Evolutionary conservation across 2,797 vertebrate species (phyloP).

Genomic region (Paguma larvata): DNA sequence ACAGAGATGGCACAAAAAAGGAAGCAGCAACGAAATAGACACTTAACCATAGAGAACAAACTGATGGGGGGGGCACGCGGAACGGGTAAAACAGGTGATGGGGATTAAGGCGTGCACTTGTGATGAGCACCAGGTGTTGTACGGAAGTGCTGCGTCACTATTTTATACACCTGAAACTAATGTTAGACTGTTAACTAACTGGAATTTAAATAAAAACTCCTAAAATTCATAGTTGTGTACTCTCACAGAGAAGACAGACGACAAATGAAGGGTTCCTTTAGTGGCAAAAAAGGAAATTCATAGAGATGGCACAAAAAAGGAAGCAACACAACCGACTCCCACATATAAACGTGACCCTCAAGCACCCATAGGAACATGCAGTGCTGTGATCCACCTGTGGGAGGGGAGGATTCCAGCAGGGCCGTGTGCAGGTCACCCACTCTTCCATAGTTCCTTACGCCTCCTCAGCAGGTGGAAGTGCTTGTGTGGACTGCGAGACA

Average conservation of each 20-base stretch:
- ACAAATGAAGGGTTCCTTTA: not conserved
- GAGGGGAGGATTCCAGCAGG: too few relatives aligned
- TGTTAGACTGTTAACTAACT: too few relatives aligned
- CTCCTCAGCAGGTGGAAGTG: not conserved
- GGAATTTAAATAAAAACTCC: too few relatives aligned
- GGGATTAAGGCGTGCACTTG: too few relatives aligned
- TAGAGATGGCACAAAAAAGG: not conserved
- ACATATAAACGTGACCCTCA: not conserved
- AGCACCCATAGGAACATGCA: not conserved
- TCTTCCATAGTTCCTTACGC: not conserved
- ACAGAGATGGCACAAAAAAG: not conserved
- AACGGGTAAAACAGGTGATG: too few relatives aligned
- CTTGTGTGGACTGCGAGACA: not conserved
- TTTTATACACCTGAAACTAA: too few relatives aligned
- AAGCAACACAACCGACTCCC: not conserved
- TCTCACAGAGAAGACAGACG: not conserved
- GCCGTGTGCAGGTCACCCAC: not conserved
- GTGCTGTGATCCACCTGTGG: not conserved
- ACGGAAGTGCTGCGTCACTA: too few relatives aligned
- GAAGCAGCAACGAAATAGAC: too few relatives aligned
- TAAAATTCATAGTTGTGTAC: not conserved
- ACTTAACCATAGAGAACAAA: too few relatives aligned
- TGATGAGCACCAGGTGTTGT: too few relatives aligned
- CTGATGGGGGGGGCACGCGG: too few relatives aligned
- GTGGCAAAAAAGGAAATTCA: not conserved